Evolutionary conservation across 2,113 vertebrate genomes (phyloP).

Genomic region (Phalacrocorax aristotelis): DNA sequence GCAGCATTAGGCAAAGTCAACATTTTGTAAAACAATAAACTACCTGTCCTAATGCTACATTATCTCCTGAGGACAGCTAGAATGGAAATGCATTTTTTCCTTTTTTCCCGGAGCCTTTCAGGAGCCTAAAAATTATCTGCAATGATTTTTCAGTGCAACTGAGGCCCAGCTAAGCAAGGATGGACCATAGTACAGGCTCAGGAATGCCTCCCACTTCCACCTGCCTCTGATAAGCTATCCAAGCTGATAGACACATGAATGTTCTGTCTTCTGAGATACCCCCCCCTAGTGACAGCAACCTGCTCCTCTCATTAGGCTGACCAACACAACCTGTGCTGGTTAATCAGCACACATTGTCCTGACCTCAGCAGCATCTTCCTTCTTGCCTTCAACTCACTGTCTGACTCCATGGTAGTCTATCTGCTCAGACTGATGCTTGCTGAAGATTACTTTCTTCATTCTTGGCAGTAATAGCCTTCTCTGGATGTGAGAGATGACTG

Average conservation of each 20-base stretch:
- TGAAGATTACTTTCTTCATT: background rate
- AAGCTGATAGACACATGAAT: background rate
- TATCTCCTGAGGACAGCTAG: background rate
- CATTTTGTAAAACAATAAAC: background rate
- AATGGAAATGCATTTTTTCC: background rate
- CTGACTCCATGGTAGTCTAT: background rate
- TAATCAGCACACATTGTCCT: background rate
- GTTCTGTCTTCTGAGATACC: background rate
- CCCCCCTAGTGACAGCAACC: background rate
- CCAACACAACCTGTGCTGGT: background rate
- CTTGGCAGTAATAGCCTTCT: background rate
- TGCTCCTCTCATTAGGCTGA: background rate
- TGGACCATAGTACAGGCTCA: background rate
- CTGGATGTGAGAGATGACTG: background rate
- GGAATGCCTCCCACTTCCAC: background rate
- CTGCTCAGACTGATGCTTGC: background rate
- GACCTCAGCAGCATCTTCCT: background rate
- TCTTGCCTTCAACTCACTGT: background rate
- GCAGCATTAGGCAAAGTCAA: background rate
- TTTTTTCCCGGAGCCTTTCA: background rate
- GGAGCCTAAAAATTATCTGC: background rate
- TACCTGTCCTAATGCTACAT: background rate
- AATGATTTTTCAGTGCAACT: background rate
- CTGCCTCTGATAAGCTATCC: background rate
- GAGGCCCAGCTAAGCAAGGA: background rate